Evolutionary conservation across 2,797 vertebrate species (phyloP).

Genomic region (Glyptemys insculpta): DNA sequence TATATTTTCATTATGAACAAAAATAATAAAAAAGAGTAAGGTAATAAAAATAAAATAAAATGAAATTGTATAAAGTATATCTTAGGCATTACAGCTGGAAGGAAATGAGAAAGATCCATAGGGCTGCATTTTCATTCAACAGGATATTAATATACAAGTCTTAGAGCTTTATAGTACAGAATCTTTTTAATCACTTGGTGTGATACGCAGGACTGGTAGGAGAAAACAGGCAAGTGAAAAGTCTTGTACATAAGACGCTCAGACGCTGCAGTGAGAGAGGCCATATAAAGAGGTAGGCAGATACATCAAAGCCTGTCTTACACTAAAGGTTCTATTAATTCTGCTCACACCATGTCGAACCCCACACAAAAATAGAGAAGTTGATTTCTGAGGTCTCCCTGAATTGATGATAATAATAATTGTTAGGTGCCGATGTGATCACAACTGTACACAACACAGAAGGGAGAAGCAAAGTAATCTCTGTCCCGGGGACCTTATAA

Average conservation of each 20-base stretch:
- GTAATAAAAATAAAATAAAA: slow-evolving; percentile 74
- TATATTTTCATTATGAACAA: slow-evolving; percentile 69
- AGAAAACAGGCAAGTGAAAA: slow-evolving; percentile 11
- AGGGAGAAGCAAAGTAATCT: too few relatives aligned
- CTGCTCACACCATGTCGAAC: too few relatives aligned
- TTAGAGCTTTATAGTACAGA: slow-evolving; percentile 56
- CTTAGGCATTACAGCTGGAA: slow-evolving; percentile 59
- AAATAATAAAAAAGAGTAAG: slow-evolving; percentile 63
- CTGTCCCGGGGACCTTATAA: too few relatives aligned
- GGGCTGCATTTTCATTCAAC: slow-evolving; percentile 66
- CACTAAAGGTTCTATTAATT: too few relatives aligned
- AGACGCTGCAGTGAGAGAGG: neutral
- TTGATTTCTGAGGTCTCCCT: too few relatives aligned
- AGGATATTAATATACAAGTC: slow-evolving; percentile 76
- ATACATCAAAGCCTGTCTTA: too few relatives aligned
- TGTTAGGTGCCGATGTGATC: too few relatives aligned
- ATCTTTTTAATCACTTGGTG: slow-evolving; percentile 66
- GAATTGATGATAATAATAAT: too few relatives aligned
- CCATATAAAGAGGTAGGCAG: too few relatives aligned
- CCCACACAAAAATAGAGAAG: too few relatives aligned
- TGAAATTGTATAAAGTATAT: slow-evolving; percentile 59
- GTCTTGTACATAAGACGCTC: slow-evolving; percentile 6
- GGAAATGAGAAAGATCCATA: slow-evolving; percentile 76
- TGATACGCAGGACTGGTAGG: neutral
- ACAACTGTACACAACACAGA: too few relatives aligned